Evolutionary conservation across 2,113 vertebrate genomes (phyloP).

Genomic region (Hemiscyllium ocellatum): DNA sequence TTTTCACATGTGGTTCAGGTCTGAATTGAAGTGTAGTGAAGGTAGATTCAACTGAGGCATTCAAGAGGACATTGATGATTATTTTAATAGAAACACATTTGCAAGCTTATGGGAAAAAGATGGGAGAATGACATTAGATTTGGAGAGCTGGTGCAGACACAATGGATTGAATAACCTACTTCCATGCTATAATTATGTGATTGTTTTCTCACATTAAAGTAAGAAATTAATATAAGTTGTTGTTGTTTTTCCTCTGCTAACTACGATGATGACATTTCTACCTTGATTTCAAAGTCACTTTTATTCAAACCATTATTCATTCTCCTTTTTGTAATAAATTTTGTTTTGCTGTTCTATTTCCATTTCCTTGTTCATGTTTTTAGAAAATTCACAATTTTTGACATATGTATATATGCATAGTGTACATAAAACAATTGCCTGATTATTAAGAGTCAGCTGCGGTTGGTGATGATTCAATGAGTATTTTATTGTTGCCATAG

Average conservation of each 20-base stretch:
- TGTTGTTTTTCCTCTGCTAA: neutral
- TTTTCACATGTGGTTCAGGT: too few species aligned
- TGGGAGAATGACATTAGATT: too few species aligned
- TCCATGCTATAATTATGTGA: too few species aligned
- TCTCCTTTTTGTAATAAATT: neutral
- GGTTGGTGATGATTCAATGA: neutral
- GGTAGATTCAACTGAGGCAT: too few species aligned
- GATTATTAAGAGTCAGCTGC: neutral
- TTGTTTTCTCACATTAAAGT: neutral
- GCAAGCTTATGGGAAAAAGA: too few species aligned
- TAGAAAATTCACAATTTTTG: neutral
- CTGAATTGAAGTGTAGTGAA: too few species aligned
- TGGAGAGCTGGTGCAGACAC: too few species aligned
- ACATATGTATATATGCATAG: too few species aligned
- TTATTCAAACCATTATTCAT: neutral
- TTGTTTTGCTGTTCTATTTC: neutral
- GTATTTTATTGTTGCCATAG: neutral
- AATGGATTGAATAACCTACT: too few species aligned
- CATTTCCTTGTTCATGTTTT: neutral
- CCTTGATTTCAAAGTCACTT: neutral
- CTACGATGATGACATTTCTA: neutral
- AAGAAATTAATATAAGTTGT: neutral
- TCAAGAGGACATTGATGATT: too few species aligned
- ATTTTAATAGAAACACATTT: too few species aligned
- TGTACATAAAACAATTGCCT: too few species aligned